Percentiles rank a stretch among this genome's conserved stretches.
These are phyloP conservation scores for Palythoa grandiflora DNA, from an alignment of 92 coral and sea anemone species.

Conservation along the genomic window DNA sequence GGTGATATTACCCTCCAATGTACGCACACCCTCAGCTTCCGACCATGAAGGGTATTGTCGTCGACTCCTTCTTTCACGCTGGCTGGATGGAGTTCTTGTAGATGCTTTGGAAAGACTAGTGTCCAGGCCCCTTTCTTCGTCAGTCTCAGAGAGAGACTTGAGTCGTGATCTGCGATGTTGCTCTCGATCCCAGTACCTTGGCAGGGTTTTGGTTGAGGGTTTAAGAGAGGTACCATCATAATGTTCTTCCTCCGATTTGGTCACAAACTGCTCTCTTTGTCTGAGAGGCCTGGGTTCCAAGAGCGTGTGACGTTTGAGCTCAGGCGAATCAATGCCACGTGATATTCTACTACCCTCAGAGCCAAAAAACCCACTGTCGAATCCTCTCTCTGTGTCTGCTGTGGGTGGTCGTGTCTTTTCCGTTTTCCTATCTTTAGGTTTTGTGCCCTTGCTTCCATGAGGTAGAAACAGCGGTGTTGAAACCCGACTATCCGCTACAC, in stretches of 20 bases:
- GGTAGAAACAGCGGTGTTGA: constrained; percentile 95
- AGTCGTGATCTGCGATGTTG: constrained; percentile 75
- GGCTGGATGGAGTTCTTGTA: constrained; percentile 72
- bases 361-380: constrained; percentile 98
- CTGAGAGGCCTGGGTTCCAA: constrained; percentile 60
- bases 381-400: constrained; percentile 89
- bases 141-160: constrained; percentile 88
- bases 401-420: constrained; percentile 73
- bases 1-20: constrained; percentile 72
- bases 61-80: constrained; percentile 83
- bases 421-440: constrained; percentile 69
- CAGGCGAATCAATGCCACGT: constrained; percentile 84
- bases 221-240: constrained; percentile 58
- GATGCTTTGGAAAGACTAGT: constrained; percentile 71
- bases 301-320: constrained; percentile 56
- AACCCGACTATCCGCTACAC: constrained; percentile 90
- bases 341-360: constrained; percentile 97
- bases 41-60: constrained; percentile 78
- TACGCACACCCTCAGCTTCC: constrained; percentile 73
- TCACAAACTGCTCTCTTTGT: constrained; percentile 71
- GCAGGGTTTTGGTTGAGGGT: constrained; percentile 55
- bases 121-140: constrained; percentile 81
- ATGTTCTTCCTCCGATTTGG: constrained; percentile 81
- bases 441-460: constrained; percentile 70
- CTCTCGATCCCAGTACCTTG: constrained; percentile 66